phyloP scores from a whole-genome alignment of 2,113 vertebrate species.

The Oryzias celebensis region DNA sequence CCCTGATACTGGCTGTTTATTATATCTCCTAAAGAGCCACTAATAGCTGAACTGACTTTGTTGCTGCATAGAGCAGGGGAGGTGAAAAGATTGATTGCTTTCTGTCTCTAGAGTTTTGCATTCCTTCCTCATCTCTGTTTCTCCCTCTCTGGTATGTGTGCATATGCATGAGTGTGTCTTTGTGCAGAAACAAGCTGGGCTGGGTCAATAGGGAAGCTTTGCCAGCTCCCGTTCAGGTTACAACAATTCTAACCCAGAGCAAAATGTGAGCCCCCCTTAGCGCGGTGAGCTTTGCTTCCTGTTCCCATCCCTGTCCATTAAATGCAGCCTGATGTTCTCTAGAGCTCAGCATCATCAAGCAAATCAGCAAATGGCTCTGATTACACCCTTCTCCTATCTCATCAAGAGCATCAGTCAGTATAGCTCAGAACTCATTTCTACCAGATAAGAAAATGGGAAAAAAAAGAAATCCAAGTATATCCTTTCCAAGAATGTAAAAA shows the following conservation, averaged over 20 bases:
- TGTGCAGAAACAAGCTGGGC: slow-evolving; percentile 13
- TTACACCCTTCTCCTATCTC: slow-evolving; percentile 61
- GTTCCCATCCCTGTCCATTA: slow-evolving; percentile 40
- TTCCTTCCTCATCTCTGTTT: background rate
- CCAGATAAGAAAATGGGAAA: slow-evolving; percentile 11
- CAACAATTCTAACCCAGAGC: slow-evolving; percentile 58
- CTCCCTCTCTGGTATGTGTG: slow-evolving; percentile 8
- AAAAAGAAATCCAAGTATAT: background rate
- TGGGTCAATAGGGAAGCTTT: slow-evolving; percentile 35
- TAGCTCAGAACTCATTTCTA: slow-evolving; percentile 6
- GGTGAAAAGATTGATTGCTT: slow-evolving; percentile 50
- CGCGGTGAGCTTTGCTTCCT: slow-evolving; percentile 55
- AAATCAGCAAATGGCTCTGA: slow-evolving; percentile 37
- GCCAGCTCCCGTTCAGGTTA: slow-evolving; percentile 58
- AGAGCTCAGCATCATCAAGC: slow-evolving; percentile 54
- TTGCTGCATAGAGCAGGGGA: slow-evolving; percentile 18
- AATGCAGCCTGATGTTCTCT: slow-evolving; percentile 52
- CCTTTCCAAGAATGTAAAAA: slow-evolving; percentile 32
- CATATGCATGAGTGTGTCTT: slow-evolving; percentile 8
- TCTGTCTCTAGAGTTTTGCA: slow-evolving; percentile 21
- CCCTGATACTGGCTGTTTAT: slow-evolving; percentile 45
- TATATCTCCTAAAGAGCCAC: slow-evolving; percentile 40
- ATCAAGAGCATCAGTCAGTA: slow-evolving; percentile 56
- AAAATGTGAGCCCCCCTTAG: slow-evolving; percentile 68
- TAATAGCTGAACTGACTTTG: slow-evolving; percentile 38